Evolutionary conservation across 2,113 vertebrate genomes (phyloP), one percentile per base, ranked within the genome.

Genomic region (Oreocharis arfaki): DNA sequence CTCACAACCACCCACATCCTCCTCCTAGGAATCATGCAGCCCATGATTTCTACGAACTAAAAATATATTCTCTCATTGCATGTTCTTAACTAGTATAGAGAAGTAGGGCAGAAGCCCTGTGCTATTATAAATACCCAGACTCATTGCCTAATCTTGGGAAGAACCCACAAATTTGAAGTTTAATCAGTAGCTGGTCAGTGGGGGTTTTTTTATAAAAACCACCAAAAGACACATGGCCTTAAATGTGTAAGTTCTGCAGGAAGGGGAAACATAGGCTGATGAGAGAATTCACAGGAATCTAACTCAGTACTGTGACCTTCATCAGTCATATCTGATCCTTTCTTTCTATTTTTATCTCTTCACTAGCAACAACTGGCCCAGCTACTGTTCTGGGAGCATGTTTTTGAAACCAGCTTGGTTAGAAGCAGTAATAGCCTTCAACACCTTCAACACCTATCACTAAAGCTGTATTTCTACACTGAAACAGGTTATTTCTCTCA

Each of bases 311-410:
- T 16, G 12, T 15, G 11, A 42, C 42, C 35, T 79, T 67, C 89
- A 24, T 91, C 71, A 89, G 86, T 64, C 63, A 89, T 11, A 96
- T 90, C 67, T 89, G 79, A 91, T 90, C 35, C 59, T 85, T 87
- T 84, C 61, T 64, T 95, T 26, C 82, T 55, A 64, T 71, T 96
- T 89, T 82, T 93, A n/a, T 53, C 52, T 91, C 16, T 75, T 17
- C 30, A 11, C 80, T 61, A 94, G 35, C 39, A 61, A 46, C 16
- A 57, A 27, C 55, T 20, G n/a, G 5, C 5, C 56, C 28, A 28
- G 19, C 42, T 30, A 47, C 17, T 76, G 35, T 64, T 73, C 21
- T n/a, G 56, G 33, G 24, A 47, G 24, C 7, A 5, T 3, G 4
- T 5, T 87, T 87, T 35, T 77, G n/a, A 86, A 74, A 87, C 4